Evolutionary conservation across 1,140 invertebrate genomes (phyloP).

Genomic region (Zaprionus lachaisei): DNA sequence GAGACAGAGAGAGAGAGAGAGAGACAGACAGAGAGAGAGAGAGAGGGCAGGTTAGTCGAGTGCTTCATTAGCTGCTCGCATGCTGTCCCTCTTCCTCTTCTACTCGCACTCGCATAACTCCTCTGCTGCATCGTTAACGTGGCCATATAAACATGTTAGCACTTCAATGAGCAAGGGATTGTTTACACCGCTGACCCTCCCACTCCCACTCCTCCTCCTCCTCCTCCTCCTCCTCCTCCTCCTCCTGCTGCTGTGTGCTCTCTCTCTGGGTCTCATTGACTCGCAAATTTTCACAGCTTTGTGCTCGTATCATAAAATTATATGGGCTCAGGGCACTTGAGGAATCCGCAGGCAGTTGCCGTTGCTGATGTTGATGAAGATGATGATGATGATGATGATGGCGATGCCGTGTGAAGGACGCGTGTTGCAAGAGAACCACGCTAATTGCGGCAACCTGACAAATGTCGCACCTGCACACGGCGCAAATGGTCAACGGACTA

Average conservation of each 20-base stretch:
- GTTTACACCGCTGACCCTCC: neutral
- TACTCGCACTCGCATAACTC: neutral
- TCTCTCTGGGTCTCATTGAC: neutral
- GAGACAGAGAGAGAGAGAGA: neutral
- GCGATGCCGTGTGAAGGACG: conserved; percentile 41
- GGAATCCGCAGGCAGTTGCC: conserved; percentile 3
- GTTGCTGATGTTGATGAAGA: neutral
- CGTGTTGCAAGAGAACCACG: conserved; percentile 29
- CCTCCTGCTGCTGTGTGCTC: neutral
- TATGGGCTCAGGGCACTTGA: conserved; percentile 50
- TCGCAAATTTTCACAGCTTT: conserved; percentile 17
- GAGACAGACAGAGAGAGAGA: neutral
- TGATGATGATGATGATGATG: conserved; percentile 10
- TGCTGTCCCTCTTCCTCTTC: neutral
- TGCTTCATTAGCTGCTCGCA: neutral
- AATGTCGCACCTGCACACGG: conserved; percentile 68
- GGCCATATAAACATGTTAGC: conserved; percentile 46
- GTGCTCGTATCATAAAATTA: conserved; percentile 64
- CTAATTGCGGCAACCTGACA: conserved; percentile 78
- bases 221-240: neutral
- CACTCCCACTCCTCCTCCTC: neutral
- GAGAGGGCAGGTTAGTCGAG: neutral
- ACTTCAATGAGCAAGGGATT: conserved; percentile 26
- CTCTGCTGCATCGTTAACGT: conserved; percentile 30
- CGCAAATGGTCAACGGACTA: conserved; percentile 33